phyloP scores from a whole-genome alignment of 2,797 vertebrate genomes.

The Ctenopoma kingsleyae region DNA sequence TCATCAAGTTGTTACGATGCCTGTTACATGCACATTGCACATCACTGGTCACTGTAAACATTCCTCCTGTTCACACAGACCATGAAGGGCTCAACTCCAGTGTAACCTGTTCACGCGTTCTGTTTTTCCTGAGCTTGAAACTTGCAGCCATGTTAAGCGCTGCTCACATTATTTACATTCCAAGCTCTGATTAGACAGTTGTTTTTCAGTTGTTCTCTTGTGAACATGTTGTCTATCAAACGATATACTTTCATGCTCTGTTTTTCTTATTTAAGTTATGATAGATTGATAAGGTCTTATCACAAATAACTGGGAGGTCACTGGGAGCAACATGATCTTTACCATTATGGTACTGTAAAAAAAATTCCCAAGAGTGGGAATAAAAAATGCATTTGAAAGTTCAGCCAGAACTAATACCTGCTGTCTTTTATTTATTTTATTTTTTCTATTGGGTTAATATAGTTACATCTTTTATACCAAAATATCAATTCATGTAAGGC shows the following conservation, averaged over 20 bases:
- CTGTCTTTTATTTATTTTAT: no score
- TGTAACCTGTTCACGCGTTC: constrained; percentile 4
- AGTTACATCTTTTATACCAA: no score
- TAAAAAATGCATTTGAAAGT: no score
- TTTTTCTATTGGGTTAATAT: no score
- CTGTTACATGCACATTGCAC: background rate
- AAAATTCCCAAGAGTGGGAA: no score
- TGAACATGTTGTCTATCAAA: background rate
- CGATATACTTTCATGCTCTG: background rate
- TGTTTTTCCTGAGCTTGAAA: background rate
- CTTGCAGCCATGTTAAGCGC: background rate
- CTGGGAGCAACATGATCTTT: no score
- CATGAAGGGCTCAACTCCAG: background rate
- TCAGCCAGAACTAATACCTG: no score
- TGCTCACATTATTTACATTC: no score
- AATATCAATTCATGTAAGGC: no score
- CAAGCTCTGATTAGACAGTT: background rate
- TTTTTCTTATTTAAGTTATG: background rate
- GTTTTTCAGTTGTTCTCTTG: no score
- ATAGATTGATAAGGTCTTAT: background rate
- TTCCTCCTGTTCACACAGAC: background rate
- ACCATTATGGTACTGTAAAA: no score
- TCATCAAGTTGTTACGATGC: background rate
- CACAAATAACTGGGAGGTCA: no score
- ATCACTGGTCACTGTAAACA: background rate